Evolutionary conservation across 35 echinoderm and acorn worm genomes (phyloP), one percentile per base, ranked within the genome.

Genomic region (Heliocidaris tuberculata): DNA sequence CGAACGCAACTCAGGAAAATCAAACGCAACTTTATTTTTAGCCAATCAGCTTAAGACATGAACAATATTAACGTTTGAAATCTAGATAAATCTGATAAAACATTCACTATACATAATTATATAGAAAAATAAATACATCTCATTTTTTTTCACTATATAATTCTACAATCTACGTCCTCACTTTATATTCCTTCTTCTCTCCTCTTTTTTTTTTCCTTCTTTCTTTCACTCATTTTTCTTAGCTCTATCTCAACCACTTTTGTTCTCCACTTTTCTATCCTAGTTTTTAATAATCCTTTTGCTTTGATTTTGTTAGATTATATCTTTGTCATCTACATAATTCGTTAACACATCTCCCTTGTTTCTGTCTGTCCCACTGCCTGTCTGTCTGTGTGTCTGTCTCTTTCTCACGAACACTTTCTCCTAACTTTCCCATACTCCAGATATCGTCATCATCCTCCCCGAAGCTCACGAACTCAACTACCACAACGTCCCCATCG

Each of bases 401-500:
- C 52, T 56, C 52, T 56, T 19, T 86, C 7, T 32, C 9, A 7
- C 85, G 31, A 2, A 86, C 85, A 21, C 31, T 19, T 29, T 32
- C n/a, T 85, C n/a, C 70, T 87, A 4, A 30, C 29, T 48, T 89
- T 89, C 35, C 35, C 35, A 0, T 42, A 42, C 32, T 89, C 2
- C 49, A 93, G 91, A 93, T 59, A 59, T 93, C 30, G 91, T 93
- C 50, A 93, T 93, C 91, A 93, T 93, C 21, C 91, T 93, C 0
- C 91, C 91, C 4, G 91, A 93, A 42, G 48, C 48, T 13, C 50
- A 31, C 2, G 91, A 93, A 49, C 30, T 93, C 5, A 93, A 32
- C 50, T 93, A 93, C n/a, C 15, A 93, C 91, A 93, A 93, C 27
- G 91, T 93, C 12, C 91, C 91, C 16, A 48, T 31, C 50, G 50